Percentiles rank a stretch among this genome's conserved stretches.
These are phyloP conservation scores for Nasua narica DNA, from an alignment of 2,797 vertebrate genomes.

Conservation along the genomic window DNA sequence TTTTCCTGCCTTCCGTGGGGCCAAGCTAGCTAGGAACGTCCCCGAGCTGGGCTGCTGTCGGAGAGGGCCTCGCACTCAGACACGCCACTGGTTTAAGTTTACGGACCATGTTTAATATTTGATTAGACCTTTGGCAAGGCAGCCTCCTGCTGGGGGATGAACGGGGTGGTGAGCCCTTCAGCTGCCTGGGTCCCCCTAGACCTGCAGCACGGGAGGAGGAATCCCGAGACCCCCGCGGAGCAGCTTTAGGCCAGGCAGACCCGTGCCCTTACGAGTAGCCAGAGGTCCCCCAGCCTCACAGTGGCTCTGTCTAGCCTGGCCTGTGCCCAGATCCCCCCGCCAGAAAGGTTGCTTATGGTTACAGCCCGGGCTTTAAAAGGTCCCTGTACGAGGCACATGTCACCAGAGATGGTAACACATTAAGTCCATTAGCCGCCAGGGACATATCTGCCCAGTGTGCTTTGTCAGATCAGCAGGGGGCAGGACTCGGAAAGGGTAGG, in stretches of 20 bases:
- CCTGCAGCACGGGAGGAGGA: not conserved
- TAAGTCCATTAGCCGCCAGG: conserved; percentile 43
- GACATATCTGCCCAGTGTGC: conserved; percentile 42
- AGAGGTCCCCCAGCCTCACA: not conserved
- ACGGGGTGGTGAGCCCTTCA: not conserved
- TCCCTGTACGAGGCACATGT: conserved; percentile 8
- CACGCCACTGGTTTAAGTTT: conserved; percentile 68
- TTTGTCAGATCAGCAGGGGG: conserved; percentile 52
- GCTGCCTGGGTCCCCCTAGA: not conserved
- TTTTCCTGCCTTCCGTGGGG: not conserved
- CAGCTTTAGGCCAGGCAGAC: not conserved
- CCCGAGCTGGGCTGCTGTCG: not conserved
- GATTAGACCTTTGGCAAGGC: conserved; percentile 75
- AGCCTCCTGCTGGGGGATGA: conserved; percentile 6
- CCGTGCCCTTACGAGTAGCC: not conserved
- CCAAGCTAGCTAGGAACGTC: conserved; percentile 46
- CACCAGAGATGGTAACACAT: conserved; percentile 24
- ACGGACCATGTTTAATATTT: conserved; percentile 78
- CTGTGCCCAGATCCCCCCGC: not conserved
- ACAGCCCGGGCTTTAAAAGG: not conserved
- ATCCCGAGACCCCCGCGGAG: fast-evolving
- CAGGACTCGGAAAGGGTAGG: not conserved
- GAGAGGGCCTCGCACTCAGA: not conserved
- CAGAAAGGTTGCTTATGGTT: conserved; percentile 16
- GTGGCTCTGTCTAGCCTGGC: not conserved